Evolutionary conservation across 2,797 vertebrate species (phyloP).

Genomic region (Oreochromis mossambicus): DNA sequence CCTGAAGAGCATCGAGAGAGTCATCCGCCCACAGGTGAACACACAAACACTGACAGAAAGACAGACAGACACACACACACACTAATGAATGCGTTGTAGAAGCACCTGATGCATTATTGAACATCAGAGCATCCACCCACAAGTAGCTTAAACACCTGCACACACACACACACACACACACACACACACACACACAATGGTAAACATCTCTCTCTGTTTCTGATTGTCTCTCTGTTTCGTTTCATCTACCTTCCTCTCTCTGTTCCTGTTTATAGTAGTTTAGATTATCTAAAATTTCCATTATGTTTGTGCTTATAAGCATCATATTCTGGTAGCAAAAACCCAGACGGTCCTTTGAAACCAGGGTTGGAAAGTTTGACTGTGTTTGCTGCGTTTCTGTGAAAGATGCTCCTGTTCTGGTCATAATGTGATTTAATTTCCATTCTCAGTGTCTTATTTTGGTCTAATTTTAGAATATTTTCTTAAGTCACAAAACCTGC

Average conservation of each 20-base stretch:
- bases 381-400: background rate
- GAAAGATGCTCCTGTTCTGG: background rate
- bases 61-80: background rate
- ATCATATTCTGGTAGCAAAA: background rate
- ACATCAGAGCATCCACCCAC: slow-evolving; percentile 43
- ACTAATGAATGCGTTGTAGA: slow-evolving; percentile 38
- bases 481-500: background rate
- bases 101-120: slow-evolving; percentile 65
- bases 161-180: background rate
- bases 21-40: slow-evolving; percentile 97
- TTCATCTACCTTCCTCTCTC: background rate
- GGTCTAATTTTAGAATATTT: background rate
- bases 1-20: slow-evolving; percentile 97
- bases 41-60: background rate
- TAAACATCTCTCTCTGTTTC: slow-evolving; percentile 4
- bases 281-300: background rate
- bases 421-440: background rate
- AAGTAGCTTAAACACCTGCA: slow-evolving; percentile 24
- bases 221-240: background rate
- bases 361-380: background rate
- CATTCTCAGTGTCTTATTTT: background rate
- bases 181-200: background rate
- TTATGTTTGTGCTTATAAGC: background rate
- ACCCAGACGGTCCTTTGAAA: background rate
- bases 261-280: background rate